Conservation (phyloP, 2,113 vertebrate species). For the Gymnogyps californianus region DNA sequence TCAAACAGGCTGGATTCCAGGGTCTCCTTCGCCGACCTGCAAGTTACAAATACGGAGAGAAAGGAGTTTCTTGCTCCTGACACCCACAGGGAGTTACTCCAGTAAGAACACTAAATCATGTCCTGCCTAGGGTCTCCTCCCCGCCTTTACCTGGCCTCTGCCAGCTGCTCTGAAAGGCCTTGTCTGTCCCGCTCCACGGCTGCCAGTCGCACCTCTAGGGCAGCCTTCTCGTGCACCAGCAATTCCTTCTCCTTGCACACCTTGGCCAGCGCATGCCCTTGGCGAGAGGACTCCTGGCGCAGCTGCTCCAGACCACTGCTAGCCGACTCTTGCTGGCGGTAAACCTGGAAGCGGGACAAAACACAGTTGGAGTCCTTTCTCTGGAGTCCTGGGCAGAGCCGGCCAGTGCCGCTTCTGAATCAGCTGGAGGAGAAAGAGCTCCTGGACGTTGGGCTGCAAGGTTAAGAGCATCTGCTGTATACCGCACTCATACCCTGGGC, state of each 20-base stretch:
- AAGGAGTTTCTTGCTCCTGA: too few relatives aligned
- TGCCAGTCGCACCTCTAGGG: constrained; percentile 68
- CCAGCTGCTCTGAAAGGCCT: constrained; percentile 69
- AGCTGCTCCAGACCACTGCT: constrained; percentile 62
- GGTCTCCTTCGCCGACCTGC: too few relatives aligned
- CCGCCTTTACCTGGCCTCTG: constrained; percentile 76
- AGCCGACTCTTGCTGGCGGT: constrained; percentile 47
- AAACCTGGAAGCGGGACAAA: constrained; percentile 44
- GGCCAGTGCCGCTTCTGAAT: neutral
- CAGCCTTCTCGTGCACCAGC: constrained; percentile 67
- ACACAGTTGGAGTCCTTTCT: neutral
- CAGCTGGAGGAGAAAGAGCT: neutral
- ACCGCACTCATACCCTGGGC: neutral
- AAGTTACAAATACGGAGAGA: too few relatives aligned
- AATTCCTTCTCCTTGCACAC: constrained; percentile 69
- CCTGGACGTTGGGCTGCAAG: neutral
- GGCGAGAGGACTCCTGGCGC: constrained; percentile 45
- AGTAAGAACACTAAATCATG: too few relatives aligned
- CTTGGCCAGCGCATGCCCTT: constrained; percentile 25
- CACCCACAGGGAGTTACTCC: too few relatives aligned
- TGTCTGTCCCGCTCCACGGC: constrained; percentile 58
- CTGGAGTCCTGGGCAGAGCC: neutral
- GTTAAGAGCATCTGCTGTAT: neutral
- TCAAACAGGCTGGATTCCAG: too few relatives aligned
- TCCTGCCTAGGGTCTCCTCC: neutral